Conservation (phyloP, 1,140 invertebrate species). For the Carposina sasakii region DNA sequence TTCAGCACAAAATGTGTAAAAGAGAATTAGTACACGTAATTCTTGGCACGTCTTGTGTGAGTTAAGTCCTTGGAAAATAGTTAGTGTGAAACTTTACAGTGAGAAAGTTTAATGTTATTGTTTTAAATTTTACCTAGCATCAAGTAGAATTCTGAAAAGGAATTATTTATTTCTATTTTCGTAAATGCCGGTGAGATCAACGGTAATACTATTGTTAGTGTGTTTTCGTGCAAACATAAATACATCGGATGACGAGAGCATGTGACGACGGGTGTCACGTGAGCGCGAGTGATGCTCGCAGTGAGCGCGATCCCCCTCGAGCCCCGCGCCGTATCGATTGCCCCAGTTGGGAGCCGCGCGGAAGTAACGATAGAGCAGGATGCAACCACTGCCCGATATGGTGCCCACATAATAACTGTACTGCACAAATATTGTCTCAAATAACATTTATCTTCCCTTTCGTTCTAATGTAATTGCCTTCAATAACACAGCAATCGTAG, state of each 20-base stretch:
- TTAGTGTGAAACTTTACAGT: too few species aligned
- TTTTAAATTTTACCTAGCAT: too few species aligned
- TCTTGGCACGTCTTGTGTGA: too few species aligned
- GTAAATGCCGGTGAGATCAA: too few species aligned
- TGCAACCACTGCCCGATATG: conserved; percentile 64
- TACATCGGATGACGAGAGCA: neutral
- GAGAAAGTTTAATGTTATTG: too few species aligned
- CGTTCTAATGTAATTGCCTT: conserved; percentile 33
- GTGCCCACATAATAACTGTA: conserved; percentile 56
- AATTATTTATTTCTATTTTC: too few species aligned
- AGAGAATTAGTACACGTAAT: too few species aligned
- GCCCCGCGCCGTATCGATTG: conserved; percentile 56
- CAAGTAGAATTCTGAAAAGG: too few species aligned
- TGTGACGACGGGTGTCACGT: conserved; percentile 37
- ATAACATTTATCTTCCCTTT: conserved; percentile 64
- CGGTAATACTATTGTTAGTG: too few species aligned
- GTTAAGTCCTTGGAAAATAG: too few species aligned
- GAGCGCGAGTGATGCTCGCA: conserved; percentile 57
- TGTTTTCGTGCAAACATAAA: too few species aligned
- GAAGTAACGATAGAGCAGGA: conserved; percentile 69
- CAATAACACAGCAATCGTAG: neutral
- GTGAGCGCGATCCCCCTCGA: conserved; percentile 26
- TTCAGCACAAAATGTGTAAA: too few species aligned
- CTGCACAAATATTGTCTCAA: conserved; percentile 62
- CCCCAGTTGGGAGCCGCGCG: conserved; percentile 69